phyloP scores from a whole-genome alignment of 1,140 invertebrate species.

The Ericerus pela region DNA sequence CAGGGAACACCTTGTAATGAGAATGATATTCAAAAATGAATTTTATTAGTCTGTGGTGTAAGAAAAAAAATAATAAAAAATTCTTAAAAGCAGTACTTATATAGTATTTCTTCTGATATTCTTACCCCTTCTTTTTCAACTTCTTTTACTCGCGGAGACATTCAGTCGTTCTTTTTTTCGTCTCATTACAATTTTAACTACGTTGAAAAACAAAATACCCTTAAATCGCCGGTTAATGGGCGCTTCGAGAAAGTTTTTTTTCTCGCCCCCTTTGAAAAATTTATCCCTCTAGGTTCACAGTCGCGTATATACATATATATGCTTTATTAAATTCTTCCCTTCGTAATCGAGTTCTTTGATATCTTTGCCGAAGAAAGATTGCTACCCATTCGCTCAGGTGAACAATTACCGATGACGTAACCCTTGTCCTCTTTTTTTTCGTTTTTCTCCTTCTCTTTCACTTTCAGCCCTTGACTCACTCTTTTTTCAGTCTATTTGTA shows the following conservation, averaged over 20 bases:
- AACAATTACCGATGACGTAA: conserved; percentile 6
- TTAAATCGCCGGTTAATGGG: conserved; percentile 9
- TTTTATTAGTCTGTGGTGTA: too few relatives aligned
- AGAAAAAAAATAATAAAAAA: too few relatives aligned
- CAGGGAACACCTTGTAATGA: too few relatives aligned
- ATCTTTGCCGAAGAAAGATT: conserved; percentile 11
- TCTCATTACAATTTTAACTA: conserved; percentile 9
- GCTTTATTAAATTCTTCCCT: conserved; percentile 12
- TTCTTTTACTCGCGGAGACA: too few relatives aligned
- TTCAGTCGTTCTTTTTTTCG: too few relatives aligned
- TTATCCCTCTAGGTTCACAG: neutral
- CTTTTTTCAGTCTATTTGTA: conserved; percentile 8
- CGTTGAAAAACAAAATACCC: neutral
- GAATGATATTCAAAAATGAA: too few relatives aligned
- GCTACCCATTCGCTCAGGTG: conserved; percentile 2
- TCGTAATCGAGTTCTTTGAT: conserved; percentile 9
- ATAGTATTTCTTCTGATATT: too few relatives aligned
- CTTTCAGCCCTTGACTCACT: too few relatives aligned
- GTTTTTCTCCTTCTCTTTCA: too few relatives aligned
- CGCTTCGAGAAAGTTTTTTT: neutral
- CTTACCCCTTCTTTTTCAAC: too few relatives aligned
- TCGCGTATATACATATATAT: too few relatives aligned
- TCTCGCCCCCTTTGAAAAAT: neutral
- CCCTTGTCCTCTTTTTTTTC: conserved; percentile 1
- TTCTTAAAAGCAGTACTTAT: too few relatives aligned